Base-by-base conservation (phyloP, 2,888 invertebrate species). In the Xestia xanthographa region DNA sequence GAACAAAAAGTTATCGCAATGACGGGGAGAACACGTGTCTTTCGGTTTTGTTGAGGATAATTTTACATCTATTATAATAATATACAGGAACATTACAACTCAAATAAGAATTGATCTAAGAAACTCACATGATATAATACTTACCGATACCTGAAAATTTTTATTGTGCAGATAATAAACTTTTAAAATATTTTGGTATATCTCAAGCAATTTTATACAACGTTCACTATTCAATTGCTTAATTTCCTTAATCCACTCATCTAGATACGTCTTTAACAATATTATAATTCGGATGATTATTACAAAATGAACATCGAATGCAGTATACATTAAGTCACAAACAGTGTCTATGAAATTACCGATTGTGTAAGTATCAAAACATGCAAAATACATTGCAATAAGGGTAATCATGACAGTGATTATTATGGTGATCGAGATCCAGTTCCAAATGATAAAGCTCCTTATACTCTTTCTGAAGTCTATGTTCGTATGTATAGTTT, bases 381-480 rank as follows among this genome's bases (percentile, higher is more conserved):
- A 41, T n/a, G 41, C 3, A 41, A 41, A 63, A 63, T 34, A 63
- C 14, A n/a, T 63, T 5, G 20, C n/a, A 63, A 11, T 41, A 8
- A 63, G n/a, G 0, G 1, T 41, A 14, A 41, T 41, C 14, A 14
- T 0, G n/a, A 41, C 41, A 17, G 41, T n/a, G 8, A n/a, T 63
- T 8, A 41, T 17, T 41, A 14, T 41, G n/a, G 41, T 41, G n/a
- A 63, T 3, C 14, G n/a, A 63, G 14, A 63, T 14, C 63, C 63
- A 63, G 2, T 63, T 63, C 63, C 63, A 63, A 63, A 63, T 63
- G n/a, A 63, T n/a, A 14, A 63, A 63, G 8, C 41, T n/a, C 14
- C n/a, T 6, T 4, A n/a, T 0, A 17, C 14, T 41, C 14, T 63
- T 63, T 14, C n/a, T 63, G n/a, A 63, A 63, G 41, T 41, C 41